Percentiles rank a stretch among this genome's conserved stretches.
Conservation (phyloP, 2,888 invertebrate species). For the Watsonalla binaria region DNA sequence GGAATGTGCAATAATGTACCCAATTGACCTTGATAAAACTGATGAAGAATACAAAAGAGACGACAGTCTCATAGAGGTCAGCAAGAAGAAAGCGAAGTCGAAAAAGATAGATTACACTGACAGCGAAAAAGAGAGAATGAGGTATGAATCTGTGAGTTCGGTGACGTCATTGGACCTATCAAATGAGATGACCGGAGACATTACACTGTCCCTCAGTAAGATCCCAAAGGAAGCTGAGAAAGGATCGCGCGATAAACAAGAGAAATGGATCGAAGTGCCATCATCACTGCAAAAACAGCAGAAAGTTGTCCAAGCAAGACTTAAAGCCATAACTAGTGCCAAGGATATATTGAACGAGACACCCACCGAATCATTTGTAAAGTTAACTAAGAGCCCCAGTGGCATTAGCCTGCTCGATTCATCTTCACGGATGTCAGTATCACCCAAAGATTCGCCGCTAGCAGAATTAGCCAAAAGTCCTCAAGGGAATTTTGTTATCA, state of each 20-base stretch:
- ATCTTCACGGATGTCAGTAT: slow-evolving; percentile 51
- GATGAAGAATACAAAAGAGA: slow-evolving; percentile 74
- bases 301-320: slow-evolving; percentile 68
- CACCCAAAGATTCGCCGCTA: slow-evolving; percentile 51
- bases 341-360: slow-evolving; percentile 62
- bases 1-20: slow-evolving; percentile 53
- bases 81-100: slow-evolving; percentile 59
- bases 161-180: slow-evolving; percentile 63
- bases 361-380: slow-evolving; percentile 55
- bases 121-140: slow-evolving; percentile 63
- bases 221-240: slow-evolving; percentile 51
- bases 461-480: slow-evolving; percentile 43
- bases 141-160: slow-evolving; percentile 64
- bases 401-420: slow-evolving; percentile 37
- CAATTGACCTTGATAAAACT: slow-evolving; percentile 67
- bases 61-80: slow-evolving; percentile 49
- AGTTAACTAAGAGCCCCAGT: slow-evolving; percentile 52
- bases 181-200: slow-evolving; percentile 55
- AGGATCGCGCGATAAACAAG: slow-evolving; percentile 36
- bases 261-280: slow-evolving; percentile 72
- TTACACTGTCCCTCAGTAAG: slow-evolving; percentile 59
- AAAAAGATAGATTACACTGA: slow-evolving; percentile 70
- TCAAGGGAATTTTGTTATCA: slow-evolving; percentile 58
- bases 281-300: slow-evolving; percentile 65
- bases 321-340: slow-evolving; percentile 62